Conservation (phyloP, 2,888 invertebrate genomes). For the Xylota segnis region DNA sequence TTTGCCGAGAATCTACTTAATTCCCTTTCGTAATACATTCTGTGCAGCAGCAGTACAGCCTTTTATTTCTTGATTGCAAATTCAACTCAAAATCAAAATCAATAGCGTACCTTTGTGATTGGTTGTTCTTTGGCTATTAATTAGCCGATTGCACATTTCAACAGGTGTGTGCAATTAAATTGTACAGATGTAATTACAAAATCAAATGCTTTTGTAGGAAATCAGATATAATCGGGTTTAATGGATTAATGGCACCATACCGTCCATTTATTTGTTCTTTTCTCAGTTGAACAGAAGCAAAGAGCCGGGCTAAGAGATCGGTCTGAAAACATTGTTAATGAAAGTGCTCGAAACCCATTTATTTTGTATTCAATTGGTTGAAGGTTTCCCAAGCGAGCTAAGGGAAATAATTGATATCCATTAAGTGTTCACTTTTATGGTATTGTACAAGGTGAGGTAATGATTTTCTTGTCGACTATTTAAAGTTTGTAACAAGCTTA, state of each 20-base stretch:
- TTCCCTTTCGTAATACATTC: slow-evolving; percentile 44
- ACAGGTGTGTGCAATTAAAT: slow-evolving; percentile 42
- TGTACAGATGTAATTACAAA: slow-evolving; percentile 23
- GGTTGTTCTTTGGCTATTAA: slow-evolving; percentile 17
- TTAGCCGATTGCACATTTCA: slow-evolving; percentile 12
- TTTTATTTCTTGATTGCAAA: slow-evolving; percentile 14
- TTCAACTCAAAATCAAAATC: slow-evolving; percentile 52
- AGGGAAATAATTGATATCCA: too few species aligned
- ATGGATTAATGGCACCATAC: not conserved
- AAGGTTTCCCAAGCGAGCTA: too few species aligned
- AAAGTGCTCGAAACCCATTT: too few species aligned
- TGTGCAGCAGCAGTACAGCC: not conserved
- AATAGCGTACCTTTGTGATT: slow-evolving; percentile 15
- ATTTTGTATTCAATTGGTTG: too few species aligned
- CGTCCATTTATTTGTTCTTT: slow-evolving; percentile 14
- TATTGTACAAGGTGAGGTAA: too few species aligned
- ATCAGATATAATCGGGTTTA: slow-evolving; percentile 8
- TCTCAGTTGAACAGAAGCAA: not conserved
- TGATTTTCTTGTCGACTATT: too few species aligned
- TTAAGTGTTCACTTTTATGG: too few species aligned
- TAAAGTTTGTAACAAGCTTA: too few species aligned
- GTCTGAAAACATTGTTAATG: too few species aligned
- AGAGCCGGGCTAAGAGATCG: too few species aligned
- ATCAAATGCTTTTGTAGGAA: not conserved
- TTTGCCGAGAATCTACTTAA: slow-evolving; percentile 38